Evolutionary conservation across 2,113 vertebrate genomes (phyloP).

Genomic region (Zosterops japonicus): DNA sequence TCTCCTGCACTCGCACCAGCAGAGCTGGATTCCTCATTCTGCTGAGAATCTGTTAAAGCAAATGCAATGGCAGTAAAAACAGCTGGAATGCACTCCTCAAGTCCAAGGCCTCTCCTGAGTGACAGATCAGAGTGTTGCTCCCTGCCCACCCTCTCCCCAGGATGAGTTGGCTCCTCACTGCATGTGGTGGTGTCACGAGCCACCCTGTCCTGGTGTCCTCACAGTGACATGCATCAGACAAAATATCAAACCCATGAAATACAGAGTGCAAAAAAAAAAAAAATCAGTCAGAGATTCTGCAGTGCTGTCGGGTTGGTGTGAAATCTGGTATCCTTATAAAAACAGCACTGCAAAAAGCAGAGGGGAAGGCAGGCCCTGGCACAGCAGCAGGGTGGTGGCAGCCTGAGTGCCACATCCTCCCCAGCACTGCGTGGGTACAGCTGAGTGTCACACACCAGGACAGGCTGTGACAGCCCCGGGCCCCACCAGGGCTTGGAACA

Average conservation of each 20-base stretch:
- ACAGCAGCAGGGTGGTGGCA: neutral
- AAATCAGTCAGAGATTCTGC: neutral
- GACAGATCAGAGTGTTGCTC: neutral
- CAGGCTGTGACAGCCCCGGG: neutral
- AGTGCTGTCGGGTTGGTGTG: neutral
- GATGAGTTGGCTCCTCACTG: neutral
- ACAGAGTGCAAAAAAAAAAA: neutral
- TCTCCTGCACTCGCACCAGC: neutral
- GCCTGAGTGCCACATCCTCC: accelerated
- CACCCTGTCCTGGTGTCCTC: accelerated
- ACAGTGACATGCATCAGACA: neutral
- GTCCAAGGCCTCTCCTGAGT: neutral
- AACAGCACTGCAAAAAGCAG: neutral
- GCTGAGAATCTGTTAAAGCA: neutral
- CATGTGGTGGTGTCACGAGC: accelerated
- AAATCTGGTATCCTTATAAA: neutral
- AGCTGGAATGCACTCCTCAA: neutral
- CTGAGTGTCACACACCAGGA: neutral
- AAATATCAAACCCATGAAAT: neutral
- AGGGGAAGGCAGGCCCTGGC: neutral
- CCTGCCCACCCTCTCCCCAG: neutral
- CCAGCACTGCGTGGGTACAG: neutral
- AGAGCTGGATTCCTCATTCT: neutral
- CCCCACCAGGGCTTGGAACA: neutral
- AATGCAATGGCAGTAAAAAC: neutral